These are phyloP conservation scores for Sturnus vulgaris DNA, from an alignment of 2,113 vertebrate genomes.

Conservation along the genomic window DNA sequence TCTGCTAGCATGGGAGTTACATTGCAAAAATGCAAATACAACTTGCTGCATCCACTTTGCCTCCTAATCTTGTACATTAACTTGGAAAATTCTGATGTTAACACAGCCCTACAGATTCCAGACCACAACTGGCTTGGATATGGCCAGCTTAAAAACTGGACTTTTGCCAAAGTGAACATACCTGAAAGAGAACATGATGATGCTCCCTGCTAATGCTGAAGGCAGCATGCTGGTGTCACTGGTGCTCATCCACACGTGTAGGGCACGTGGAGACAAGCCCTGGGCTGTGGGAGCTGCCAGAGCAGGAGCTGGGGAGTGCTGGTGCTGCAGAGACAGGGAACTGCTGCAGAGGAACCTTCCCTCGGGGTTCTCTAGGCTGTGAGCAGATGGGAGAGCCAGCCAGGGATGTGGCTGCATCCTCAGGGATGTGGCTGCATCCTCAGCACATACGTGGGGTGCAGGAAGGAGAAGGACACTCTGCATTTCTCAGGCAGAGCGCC, in stretches of 20 bases:
- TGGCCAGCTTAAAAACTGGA: neutral
- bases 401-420: neutral
- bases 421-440: neutral
- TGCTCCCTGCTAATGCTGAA: neutral
- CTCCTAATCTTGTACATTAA: neutral
- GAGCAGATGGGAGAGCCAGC: neutral
- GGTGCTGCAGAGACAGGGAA: neutral
- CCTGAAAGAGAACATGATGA: neutral
- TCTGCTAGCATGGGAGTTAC: neutral
- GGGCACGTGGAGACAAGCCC: rapidly evolving
- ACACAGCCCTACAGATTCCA: neutral
- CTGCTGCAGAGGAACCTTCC: neutral
- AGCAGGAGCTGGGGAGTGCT: neutral
- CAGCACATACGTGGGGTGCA: rapidly evolving
- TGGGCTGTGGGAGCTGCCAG: rapidly evolving
- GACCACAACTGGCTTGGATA: neutral
- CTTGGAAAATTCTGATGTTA: neutral
- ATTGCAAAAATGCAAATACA: neutral
- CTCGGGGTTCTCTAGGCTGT: neutral
- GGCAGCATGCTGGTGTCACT: neutral
- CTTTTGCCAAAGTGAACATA: neutral
- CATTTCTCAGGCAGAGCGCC: rapidly evolving
- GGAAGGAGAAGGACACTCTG: neutral
- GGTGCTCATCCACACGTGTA: rapidly evolving
- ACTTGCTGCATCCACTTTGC: neutral